Evolutionary conservation across 2,113 vertebrate genomes (phyloP).

Genomic region (Antechinus stuartii): DNA sequence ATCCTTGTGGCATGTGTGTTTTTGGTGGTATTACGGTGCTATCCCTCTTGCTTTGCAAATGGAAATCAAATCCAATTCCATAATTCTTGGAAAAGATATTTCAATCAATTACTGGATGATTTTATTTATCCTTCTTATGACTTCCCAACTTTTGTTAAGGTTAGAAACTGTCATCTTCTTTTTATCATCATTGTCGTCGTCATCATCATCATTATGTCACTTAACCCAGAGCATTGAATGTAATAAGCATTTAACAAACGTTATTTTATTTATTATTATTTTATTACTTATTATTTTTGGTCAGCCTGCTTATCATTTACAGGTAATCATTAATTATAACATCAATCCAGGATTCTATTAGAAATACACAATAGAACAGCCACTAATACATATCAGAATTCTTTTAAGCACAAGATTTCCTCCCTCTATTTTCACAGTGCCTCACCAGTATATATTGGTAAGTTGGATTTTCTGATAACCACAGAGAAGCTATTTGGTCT

Average conservation of each 20-base stretch:
- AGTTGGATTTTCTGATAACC: constrained; percentile 67
- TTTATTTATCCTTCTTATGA: not conserved
- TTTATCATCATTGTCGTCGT: too few relatives aligned
- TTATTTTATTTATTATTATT: not conserved
- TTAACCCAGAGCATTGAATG: not conserved
- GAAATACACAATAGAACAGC: not conserved
- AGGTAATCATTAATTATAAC: not conserved
- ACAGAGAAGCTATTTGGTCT: constrained; percentile 68
- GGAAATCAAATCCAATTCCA: not conserved
- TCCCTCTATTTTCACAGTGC: not conserved
- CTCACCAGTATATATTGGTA: constrained; percentile 38
- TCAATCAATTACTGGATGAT: not conserved
- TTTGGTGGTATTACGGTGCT: not conserved
- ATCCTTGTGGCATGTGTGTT: not conserved
- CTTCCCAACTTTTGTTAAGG: not conserved
- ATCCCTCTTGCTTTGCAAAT: not conserved
- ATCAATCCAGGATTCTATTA: not conserved
- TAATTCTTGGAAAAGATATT: not conserved
- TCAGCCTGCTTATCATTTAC: not conserved
- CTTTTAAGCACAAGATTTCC: constrained; percentile 8
- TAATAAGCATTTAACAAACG: not conserved
- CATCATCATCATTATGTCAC: not conserved
- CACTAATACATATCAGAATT: not conserved
- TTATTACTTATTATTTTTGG: not conserved
- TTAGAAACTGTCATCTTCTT: too few relatives aligned